Evolutionary conservation across 2,888 invertebrate genomes (phyloP).

Genomic region (Ophion obscuratus): DNA sequence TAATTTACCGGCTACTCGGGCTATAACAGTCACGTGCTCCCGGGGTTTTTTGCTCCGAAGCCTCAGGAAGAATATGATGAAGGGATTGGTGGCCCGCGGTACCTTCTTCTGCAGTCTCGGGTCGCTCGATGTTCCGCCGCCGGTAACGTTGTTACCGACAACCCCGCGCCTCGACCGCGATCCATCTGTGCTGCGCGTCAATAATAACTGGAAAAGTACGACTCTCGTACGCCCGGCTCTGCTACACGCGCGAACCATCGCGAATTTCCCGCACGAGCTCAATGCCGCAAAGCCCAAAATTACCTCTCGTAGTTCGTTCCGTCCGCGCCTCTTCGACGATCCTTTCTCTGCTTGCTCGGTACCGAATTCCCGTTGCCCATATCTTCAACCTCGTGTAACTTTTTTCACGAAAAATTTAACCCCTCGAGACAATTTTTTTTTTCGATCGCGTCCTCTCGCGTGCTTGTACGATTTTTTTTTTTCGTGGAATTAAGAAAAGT

Average conservation of each 20-base stretch:
- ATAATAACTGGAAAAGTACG: constrained; percentile 68
- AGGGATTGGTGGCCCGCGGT: constrained; percentile 78
- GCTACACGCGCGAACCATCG: constrained; percentile 47
- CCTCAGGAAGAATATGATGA: constrained; percentile 78
- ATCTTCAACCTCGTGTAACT: not conserved
- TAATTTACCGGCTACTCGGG: constrained; percentile 78
- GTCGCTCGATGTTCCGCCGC: constrained; percentile 12
- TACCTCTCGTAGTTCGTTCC: constrained; percentile 57
- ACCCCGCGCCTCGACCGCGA: constrained; percentile 44
- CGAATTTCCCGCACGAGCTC: not conserved
- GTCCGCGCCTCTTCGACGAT: constrained; percentile 33
- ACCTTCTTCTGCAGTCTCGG: constrained; percentile 31
- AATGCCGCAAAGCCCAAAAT: constrained; percentile 49
- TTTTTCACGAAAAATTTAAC: not conserved
- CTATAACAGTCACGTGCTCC: constrained; percentile 76
- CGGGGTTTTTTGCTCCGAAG: constrained; percentile 76
- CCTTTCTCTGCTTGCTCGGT: constrained; percentile 43
- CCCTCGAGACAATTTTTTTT: not conserved
- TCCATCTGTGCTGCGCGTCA: constrained; percentile 75
- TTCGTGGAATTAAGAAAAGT: not conserved
- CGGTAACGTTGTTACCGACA: constrained; percentile 32
- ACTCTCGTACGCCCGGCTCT: constrained; percentile 61
- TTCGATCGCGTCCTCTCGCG: constrained; percentile 8
- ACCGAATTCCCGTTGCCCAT: constrained; percentile 65
- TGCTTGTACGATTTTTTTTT: not conserved